A percentile compares a stretch with the other conserved stretches of the same genome.
Evolutionary conservation across 2,113 vertebrate genomes (phyloP).

Genomic region (Xyliphius kryptos): DNA sequence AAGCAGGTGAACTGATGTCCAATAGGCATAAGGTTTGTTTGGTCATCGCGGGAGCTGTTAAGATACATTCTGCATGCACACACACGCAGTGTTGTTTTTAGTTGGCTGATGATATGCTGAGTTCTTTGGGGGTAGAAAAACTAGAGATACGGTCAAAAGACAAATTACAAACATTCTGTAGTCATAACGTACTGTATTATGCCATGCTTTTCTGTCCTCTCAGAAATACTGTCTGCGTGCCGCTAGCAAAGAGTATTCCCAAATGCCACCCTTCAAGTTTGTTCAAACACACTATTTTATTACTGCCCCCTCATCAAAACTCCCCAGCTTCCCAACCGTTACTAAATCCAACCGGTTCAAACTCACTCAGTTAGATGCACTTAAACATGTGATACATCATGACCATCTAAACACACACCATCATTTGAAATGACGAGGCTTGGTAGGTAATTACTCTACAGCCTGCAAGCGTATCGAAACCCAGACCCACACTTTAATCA

Average conservation of each 20-base stretch:
- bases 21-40: too few species aligned
- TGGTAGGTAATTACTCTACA: constrained; percentile 26
- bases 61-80: too few species aligned
- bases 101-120: too few species aligned
- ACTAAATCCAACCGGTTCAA: constrained; percentile 1
- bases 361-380: constrained; percentile 19
- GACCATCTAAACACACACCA: constrained; percentile 33
- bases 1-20: too few species aligned
- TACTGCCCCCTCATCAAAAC: neutral
- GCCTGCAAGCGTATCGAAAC: constrained; percentile 32
- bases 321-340: neutral
- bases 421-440: constrained; percentile 8
- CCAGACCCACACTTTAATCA: constrained; percentile 37
- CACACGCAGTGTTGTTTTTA: too few species aligned
- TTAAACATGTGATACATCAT: constrained; percentile 19
- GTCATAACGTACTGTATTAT: neutral
- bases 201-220: constrained; percentile 7
- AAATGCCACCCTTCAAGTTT: neutral
- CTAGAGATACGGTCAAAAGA: too few species aligned
- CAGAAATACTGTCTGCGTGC: constrained; percentile 16
- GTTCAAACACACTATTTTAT: constrained; percentile 9
- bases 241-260: neutral
- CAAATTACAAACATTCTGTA: too few species aligned
- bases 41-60: too few species aligned
- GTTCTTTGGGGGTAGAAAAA: too few species aligned